These are phyloP conservation scores for Lagopus leucura DNA, from an alignment of 2,113 vertebrate genomes.

Conservation along the genomic window DNA sequence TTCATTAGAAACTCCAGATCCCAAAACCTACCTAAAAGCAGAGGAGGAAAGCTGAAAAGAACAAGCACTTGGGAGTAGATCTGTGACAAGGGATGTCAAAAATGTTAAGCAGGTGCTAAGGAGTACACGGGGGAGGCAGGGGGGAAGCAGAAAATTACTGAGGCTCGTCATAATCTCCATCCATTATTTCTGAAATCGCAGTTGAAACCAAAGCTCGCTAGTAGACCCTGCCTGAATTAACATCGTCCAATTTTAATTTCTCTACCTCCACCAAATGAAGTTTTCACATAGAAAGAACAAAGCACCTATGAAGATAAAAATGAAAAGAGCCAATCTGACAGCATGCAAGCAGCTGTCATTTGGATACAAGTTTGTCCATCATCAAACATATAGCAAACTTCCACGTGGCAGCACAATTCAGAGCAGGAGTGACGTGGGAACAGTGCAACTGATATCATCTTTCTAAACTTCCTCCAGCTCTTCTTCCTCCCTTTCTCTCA, in stretches of 20 bases:
- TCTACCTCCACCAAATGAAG: neutral
- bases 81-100: neutral
- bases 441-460: neutral
- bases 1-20: neutral
- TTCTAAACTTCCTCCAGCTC: neutral
- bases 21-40: neutral
- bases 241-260: neutral
- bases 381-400: neutral
- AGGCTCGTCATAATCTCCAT: neutral
- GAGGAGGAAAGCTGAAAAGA: neutral
- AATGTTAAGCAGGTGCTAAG: neutral
- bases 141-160: neutral
- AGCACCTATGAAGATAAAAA: neutral
- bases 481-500: neutral
- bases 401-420: rapidly evolving
- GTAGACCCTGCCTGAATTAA: neutral
- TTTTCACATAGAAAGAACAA: neutral
- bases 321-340: neutral
- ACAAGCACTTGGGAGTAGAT: neutral
- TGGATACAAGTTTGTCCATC: neutral
- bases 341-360: neutral
- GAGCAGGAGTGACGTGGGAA: neutral
- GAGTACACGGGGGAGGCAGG: neutral
- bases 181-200: neutral
- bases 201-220: neutral